These are phyloP conservation scores for Triops cancriformis DNA, from an alignment of 1,140 invertebrate species.

Conservation along the genomic window DNA sequence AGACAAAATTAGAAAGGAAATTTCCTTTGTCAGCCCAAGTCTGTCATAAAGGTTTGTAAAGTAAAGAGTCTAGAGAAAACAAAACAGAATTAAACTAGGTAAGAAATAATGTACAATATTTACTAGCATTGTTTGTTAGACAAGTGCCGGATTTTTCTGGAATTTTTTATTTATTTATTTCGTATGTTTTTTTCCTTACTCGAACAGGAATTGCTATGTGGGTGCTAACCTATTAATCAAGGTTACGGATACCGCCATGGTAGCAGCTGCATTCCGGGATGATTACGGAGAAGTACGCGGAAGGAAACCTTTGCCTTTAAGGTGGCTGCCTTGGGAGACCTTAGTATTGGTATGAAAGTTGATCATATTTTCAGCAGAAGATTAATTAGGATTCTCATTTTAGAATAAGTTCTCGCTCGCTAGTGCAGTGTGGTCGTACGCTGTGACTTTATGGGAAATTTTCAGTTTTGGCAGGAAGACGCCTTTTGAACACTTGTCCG, in stretches of 20 bases:
- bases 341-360: constrained; percentile 57
- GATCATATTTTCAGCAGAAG: background rate
- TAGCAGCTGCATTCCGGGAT: constrained; percentile 39
- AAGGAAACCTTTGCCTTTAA: constrained; percentile 55
- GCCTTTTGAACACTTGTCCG: constrained; percentile 58
- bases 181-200: constrained; percentile 23
- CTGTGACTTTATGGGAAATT: constrained; percentile 64
- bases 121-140: no score
- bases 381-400: constrained; percentile 32
- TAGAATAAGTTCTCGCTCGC: constrained; percentile 56
- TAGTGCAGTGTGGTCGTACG: constrained; percentile 55
- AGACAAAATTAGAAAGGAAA: no score
- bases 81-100: no score
- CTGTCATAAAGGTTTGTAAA: no score
- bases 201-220: constrained; percentile 38
- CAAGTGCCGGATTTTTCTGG: no score
- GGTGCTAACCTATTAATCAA: constrained; percentile 38
- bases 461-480: constrained; percentile 61
- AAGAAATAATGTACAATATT: no score
- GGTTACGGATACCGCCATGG: constrained; percentile 41
- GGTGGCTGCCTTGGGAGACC: constrained; percentile 78
- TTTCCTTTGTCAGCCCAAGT: no score
- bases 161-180: no score
- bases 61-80: no score
- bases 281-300: constrained; percentile 44